Evolutionary conservation across 2,113 vertebrate genomes (phyloP).

Genomic region (Callospermophilus lateralis): DNA sequence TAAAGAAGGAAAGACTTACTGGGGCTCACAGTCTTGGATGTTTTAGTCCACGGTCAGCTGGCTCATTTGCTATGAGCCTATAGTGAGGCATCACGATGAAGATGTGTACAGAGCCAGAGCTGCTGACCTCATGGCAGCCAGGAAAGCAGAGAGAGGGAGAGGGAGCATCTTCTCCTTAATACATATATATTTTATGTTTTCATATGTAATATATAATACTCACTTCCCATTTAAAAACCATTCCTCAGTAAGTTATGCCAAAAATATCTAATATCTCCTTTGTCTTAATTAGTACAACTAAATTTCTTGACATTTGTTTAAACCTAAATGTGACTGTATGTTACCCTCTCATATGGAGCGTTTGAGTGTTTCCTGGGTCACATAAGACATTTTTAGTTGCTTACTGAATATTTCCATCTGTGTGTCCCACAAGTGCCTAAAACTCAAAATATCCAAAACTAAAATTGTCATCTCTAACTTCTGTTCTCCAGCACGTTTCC

Average conservation of each 20-base stretch:
- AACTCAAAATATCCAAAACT: slow-evolving; percentile 27
- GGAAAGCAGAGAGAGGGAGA: not conserved
- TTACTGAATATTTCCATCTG: not conserved
- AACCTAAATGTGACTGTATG: not conserved
- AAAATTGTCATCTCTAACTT: slow-evolving; percentile 21
- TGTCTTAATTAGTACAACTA: slow-evolving; percentile 17
- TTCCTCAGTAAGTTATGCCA: not conserved
- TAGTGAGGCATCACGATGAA: not conserved
- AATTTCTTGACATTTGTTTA: not conserved
- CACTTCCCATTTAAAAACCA: not conserved
- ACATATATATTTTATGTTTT: not conserved
- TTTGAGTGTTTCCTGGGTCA: not conserved
- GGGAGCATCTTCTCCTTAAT: not conserved
- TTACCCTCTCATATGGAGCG: not conserved
- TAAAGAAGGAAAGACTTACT: not conserved
- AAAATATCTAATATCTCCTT: not conserved
- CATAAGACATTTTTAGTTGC: slow-evolving; percentile 2
- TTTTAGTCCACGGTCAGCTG: not conserved
- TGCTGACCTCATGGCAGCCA: not conserved
- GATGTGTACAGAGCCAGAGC: not conserved
- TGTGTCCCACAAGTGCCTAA: not conserved
- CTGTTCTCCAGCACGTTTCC: not conserved
- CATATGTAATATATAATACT: no score
- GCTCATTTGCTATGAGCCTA: not conserved
- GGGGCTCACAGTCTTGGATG: not conserved